Evolutionary conservation across 2,797 vertebrate genomes (phyloP), one percentile per base, ranked within the genome.

Genomic region (Remorina albescens): DNA sequence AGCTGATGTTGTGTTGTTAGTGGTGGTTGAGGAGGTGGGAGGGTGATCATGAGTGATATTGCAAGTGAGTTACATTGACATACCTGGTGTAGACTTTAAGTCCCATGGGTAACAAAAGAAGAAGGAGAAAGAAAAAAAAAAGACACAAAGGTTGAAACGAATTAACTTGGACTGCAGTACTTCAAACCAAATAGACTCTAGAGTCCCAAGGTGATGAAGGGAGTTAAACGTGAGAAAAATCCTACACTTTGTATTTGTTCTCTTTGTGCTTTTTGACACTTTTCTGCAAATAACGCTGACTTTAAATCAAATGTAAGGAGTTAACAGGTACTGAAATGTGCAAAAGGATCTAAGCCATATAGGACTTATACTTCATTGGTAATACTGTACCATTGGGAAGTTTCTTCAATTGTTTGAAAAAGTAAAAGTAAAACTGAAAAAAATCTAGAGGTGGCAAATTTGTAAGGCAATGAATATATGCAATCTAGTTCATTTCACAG

Each of bases 11-110:
- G 46, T 36, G 4, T 16, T 42, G 68, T 46, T 25, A 41, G 65
- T 28, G 56, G 41, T 36, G 46, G 32, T 5, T 51, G 72, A 26
- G 55, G 46, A 25, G 32, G 50, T 47, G 46, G 56, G 49, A 18
- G 66, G 49, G 28, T 23, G 77, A 60, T 63, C 39, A 41, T 72
- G 54, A 81, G 10, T 28, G 53, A 78, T 68, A 56, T 66, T 23
- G 59, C 18, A 44, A 46, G 23, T 30, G 44, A 74, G 30, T 72
- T 46, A 18, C 15, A 44, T 30, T 44, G 64, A 61, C 78, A 68
- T 49, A 32, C 64, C 58, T 68, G 39, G 41, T 49, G 21, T 67
- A 47, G 37, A 79, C 36, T 57, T 32, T 19, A 47, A 47, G 59
- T 72, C 42, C 44, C 2, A 0, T 12, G 32, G 60, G 39, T 25